Evolutionary conservation across 2,113 vertebrate genomes (phyloP).

Genomic region (Lampris incognitus): DNA sequence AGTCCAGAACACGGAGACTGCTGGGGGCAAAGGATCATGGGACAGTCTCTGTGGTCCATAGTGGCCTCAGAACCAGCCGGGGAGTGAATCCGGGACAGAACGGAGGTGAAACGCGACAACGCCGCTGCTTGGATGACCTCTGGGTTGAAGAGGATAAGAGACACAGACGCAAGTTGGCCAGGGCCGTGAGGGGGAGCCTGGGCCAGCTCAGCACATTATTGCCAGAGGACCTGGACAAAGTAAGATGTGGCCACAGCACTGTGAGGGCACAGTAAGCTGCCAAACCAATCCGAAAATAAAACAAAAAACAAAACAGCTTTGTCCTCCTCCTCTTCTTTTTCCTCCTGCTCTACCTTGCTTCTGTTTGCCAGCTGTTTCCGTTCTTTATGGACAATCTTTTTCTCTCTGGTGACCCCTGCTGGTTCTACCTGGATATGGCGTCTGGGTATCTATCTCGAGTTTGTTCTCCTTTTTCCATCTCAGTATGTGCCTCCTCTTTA

Average conservation of each 20-base stretch:
- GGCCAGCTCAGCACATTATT: conserved; percentile 56
- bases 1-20: conserved; percentile 62
- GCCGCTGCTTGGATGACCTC: conserved; percentile 85
- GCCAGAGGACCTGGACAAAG: conserved; percentile 77
- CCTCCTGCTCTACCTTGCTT: conserved; percentile 4
- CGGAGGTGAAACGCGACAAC: conserved; percentile 52
- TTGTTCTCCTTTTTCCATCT: not conserved
- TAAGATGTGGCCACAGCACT: conserved; percentile 73
- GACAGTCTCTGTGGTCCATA: conserved; percentile 58
- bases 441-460: not conserved
- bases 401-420: conserved; percentile 7
- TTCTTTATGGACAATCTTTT: conserved; percentile 10
- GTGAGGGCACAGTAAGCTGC: not conserved
- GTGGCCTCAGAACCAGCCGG: conserved; percentile 40
- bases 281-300: conserved; percentile 10
- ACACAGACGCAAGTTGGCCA: conserved; percentile 79
- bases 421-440: not conserved
- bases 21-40: conserved; percentile 14
- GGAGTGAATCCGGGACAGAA: conserved; percentile 32
- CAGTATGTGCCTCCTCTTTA: conserved; percentile 5
- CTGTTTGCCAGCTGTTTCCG: not conserved
- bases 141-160: conserved; percentile 87
- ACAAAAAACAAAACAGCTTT: conserved; percentile 4
- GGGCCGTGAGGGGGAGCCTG: conserved; percentile 67
- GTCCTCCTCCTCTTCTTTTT: conserved; percentile 11